Evolutionary conservation across 2,797 vertebrate genomes (phyloP).

Genomic region (Kryptolebias ocellatus): DNA sequence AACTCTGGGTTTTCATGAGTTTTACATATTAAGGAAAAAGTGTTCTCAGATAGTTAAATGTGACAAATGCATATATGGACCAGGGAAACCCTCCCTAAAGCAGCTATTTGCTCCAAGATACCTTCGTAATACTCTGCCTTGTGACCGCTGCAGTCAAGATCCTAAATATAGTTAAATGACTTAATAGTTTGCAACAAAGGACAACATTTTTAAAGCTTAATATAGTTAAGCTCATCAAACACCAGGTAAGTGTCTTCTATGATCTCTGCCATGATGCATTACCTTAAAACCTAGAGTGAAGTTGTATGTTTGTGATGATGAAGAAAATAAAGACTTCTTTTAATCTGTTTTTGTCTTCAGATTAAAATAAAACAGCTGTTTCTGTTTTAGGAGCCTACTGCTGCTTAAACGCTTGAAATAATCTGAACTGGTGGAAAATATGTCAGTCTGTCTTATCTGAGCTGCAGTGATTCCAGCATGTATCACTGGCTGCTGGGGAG

Average conservation of each 20-base stretch:
- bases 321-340: neutral
- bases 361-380: too few species aligned
- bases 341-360: neutral
- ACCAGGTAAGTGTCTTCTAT: neutral
- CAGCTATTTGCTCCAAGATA: neutral
- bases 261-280: neutral
- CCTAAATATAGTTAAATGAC: too few species aligned
- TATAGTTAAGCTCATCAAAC: neutral
- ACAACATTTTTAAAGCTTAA: neutral
- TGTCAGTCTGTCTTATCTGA: too few species aligned
- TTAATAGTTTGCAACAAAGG: too few species aligned
- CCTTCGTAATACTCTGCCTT: too few species aligned
- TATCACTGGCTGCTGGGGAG: too few species aligned
- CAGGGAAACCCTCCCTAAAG: neutral
- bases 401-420: too few species aligned
- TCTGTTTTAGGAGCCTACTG: too few species aligned
- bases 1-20: neutral
- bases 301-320: neutral
- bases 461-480: too few species aligned
- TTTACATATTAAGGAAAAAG: conserved; percentile 7
- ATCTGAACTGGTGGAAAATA: too few species aligned
- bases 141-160: neutral
- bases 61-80: neutral
- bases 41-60: neutral
- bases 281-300: neutral